Percentiles rank a stretch among this genome's conserved stretches.
These are phyloP conservation scores for Drosophila sechellia DNA, from an alignment of 1,140 invertebrate species.

Conservation along the genomic window DNA sequence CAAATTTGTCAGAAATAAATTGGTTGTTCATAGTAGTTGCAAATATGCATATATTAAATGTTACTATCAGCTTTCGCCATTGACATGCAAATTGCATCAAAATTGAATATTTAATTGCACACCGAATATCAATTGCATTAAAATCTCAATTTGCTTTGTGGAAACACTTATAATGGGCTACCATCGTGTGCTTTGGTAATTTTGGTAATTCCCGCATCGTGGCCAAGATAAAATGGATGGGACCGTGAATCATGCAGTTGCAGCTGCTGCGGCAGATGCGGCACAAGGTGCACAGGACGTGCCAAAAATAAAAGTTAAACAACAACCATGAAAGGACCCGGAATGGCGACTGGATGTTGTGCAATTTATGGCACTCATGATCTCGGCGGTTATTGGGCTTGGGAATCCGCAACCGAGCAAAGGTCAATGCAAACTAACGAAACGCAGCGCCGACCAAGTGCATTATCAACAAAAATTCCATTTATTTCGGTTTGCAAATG, in stretches of 20 bases:
- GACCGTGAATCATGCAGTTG: constrained; percentile 27
- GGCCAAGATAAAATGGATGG: constrained; percentile 27
- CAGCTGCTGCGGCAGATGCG: constrained; percentile 21
- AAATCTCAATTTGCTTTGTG: constrained; percentile 12
- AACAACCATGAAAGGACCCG: constrained; percentile 4
- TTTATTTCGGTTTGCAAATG: constrained; percentile 17
- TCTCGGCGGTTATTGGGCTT: constrained; percentile 26
- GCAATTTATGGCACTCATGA: constrained; percentile 39
- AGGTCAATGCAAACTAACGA: constrained; percentile 34
- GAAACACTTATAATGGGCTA: not conserved
- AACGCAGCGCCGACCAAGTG: not conserved
- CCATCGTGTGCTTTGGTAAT: constrained; percentile 2
- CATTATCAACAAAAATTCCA: constrained; percentile 3
- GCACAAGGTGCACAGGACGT: constrained; percentile 24
- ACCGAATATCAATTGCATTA: constrained; percentile 31
- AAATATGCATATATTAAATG: not conserved
- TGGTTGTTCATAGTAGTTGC: not conserved
- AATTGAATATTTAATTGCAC: not conserved
- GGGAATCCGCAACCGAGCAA: constrained; percentile 14
- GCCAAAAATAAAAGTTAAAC: constrained; percentile 43
- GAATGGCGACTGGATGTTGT: constrained; percentile 31
- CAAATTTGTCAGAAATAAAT: not conserved
- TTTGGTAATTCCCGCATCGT: constrained; percentile 44
- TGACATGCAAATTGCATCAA: not conserved
- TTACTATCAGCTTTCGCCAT: not conserved